phyloP scores from a whole-genome alignment of 2,888 invertebrate species.

The Agrochola lota region DNA sequence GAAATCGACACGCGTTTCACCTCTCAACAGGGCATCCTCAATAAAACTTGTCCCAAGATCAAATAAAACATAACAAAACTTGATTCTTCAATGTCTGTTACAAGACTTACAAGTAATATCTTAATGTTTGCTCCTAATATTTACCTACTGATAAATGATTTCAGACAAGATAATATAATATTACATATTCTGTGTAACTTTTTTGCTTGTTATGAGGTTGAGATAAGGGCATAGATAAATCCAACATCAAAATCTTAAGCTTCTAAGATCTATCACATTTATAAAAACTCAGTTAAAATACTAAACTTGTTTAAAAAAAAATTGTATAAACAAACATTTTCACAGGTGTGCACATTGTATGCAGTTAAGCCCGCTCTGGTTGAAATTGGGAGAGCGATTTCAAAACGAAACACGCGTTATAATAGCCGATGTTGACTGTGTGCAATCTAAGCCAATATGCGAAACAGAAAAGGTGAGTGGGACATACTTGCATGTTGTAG shows the following conservation, averaged over 20 bases:
- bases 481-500: not conserved
- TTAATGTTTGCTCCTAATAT: slow-evolving; percentile 12
- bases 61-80: not conserved
- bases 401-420: slow-evolving; percentile 91
- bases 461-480: slow-evolving; percentile 93
- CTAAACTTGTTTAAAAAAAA: not conserved
- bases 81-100: not conserved
- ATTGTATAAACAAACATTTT: slow-evolving; percentile 21
- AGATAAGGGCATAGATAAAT: slow-evolving; percentile 4
- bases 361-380: slow-evolving; percentile 95
- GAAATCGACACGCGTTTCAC: too few relatives aligned
- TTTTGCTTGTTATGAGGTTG: not conserved
- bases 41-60: not conserved
- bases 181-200: not conserved
- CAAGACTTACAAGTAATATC: too few relatives aligned
- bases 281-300: not conserved
- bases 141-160: slow-evolving; percentile 18
- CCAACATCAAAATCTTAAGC: not conserved
- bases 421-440: slow-evolving; percentile 96
- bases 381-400: slow-evolving; percentile 94
- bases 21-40: too few relatives aligned
- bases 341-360: slow-evolving; percentile 96
- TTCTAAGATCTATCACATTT: not conserved
- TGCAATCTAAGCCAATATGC: slow-evolving; percentile 93
- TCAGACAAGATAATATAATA: slow-evolving; percentile 11